These are phyloP conservation scores for Siderastrea radians DNA, from an alignment of 92 coral and sea anemone genomes.

Conservation along the genomic window DNA sequence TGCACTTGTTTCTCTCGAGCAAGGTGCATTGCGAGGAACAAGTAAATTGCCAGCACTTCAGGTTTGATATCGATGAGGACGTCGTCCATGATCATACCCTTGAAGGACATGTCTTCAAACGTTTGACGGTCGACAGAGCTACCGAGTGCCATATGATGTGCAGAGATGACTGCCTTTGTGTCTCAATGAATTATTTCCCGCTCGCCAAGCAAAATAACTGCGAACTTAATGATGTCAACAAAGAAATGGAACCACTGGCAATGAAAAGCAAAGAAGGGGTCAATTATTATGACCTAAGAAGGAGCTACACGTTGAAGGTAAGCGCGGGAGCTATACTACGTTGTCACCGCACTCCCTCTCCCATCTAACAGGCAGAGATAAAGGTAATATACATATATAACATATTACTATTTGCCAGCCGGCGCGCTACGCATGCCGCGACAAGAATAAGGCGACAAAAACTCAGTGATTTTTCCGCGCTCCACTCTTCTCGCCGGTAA, in stretches of 20 bases:
- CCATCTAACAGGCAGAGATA: too few species aligned
- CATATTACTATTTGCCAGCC: too few species aligned
- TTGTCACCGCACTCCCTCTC: too few species aligned
- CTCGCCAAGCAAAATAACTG: neutral
- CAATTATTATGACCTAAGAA: neutral
- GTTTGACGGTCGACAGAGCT: neutral
- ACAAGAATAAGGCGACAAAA: too few species aligned
- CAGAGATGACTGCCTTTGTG: slow-evolving; percentile 8
- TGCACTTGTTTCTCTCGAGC: too few species aligned
- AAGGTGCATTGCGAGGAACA: neutral
- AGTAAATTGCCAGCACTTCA: slow-evolving; percentile 1
- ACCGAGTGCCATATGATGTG: neutral
- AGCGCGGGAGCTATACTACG: neutral
- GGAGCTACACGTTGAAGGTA: neutral
- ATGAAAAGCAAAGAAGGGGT: neutral
- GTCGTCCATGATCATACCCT: slow-evolving; percentile 4
- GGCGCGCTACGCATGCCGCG: too few species aligned
- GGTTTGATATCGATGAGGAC: neutral
- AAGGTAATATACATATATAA: too few species aligned
- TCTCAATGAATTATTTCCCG: slow-evolving; percentile 3
- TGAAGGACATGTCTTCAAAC: slow-evolving; percentile 11
- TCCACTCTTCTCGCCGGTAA: too few species aligned
- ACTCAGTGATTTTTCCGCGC: too few species aligned
- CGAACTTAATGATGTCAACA: slow-evolving; percentile 7
- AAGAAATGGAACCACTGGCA: slow-evolving; percentile 5